Conservation (phyloP, 2,113 vertebrate genomes). For the Fregetta grallaria region DNA sequence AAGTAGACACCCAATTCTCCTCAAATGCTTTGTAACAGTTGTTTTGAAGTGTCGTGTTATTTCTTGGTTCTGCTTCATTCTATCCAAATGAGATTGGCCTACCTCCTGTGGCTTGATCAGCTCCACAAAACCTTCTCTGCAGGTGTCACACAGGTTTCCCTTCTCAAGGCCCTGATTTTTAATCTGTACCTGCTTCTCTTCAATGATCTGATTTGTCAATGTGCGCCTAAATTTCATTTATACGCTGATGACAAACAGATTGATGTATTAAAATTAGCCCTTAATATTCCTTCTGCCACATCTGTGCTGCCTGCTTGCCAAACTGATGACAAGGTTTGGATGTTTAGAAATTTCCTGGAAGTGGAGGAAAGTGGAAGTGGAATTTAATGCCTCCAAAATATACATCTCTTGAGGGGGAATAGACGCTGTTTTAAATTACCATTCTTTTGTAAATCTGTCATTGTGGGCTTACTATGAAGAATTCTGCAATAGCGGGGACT, state of each 20-base stretch:
- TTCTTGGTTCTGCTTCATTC: not conserved
- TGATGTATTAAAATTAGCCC: slow-evolving; percentile 66
- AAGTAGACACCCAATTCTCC: not conserved
- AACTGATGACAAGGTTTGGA: slow-evolving; percentile 53
- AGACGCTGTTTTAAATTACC: not conserved
- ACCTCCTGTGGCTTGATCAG: not conserved
- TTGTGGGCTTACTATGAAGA: not conserved
- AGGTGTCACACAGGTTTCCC: not conserved
- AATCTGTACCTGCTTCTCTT: slow-evolving; percentile 3
- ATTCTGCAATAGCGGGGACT: not conserved
- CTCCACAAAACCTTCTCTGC: not conserved
- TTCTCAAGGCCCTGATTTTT: slow-evolving; percentile 3
- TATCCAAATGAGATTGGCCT: not conserved
- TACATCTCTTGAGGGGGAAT: not conserved
- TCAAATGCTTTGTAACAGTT: not conserved
- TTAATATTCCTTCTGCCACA: slow-evolving; percentile 65
- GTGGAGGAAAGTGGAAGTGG: not conserved
- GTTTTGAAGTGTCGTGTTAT: not conserved
- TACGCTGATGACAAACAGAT: slow-evolving; percentile 63
- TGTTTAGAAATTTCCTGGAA: slow-evolving; percentile 38
- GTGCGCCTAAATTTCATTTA: slow-evolving; percentile 53
- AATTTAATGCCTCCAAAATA: slow-evolving; percentile 40
- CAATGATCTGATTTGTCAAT: slow-evolving; percentile 38
- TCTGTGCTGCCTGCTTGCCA: slow-evolving; percentile 57
- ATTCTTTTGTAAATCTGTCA: not conserved